phyloP scores from a whole-genome alignment of 2,888 invertebrate species.

The Mellilla xanthometata region DNA sequence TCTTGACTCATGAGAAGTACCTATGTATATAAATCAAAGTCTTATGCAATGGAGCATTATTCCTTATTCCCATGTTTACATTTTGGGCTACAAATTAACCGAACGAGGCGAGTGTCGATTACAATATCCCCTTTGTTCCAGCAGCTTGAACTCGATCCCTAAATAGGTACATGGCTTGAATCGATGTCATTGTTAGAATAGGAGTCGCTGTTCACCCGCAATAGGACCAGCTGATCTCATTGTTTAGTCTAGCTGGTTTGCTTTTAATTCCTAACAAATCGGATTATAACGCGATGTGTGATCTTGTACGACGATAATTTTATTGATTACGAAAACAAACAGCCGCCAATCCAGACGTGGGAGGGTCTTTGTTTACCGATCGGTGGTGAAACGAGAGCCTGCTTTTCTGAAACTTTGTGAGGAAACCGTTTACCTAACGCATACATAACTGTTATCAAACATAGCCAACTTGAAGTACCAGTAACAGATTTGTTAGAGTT shows the following conservation, averaged over 20 bases:
- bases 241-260: slow-evolving; percentile 75
- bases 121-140: slow-evolving; percentile 29
- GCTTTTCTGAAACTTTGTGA: neutral
- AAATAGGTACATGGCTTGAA: slow-evolving; percentile 36
- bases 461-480: too few relatives aligned
- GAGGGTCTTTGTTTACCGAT: slow-evolving; percentile 16
- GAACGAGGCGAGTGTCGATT: slow-evolving; percentile 16
- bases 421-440: neutral
- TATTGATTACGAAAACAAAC: slow-evolving; percentile 35
- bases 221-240: slow-evolving; percentile 71
- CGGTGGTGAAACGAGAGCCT: slow-evolving; percentile 6
- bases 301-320: slow-evolving; percentile 42
- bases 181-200: slow-evolving; percentile 57
- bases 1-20: too few relatives aligned
- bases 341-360: slow-evolving; percentile 11
- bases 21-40: too few relatives aligned
- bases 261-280: slow-evolving; percentile 60
- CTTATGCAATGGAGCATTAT: too few relatives aligned
- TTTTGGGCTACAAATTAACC: slow-evolving; percentile 4
- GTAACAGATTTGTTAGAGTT: too few relatives aligned
- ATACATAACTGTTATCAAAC: neutral
- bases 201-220: slow-evolving; percentile 41
- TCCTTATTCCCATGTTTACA: too few relatives aligned
- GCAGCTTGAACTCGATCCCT: slow-evolving; percentile 29
- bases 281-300: slow-evolving; percentile 43